Evolutionary conservation across 2,888 invertebrate species (phyloP).

Genomic region (Malachius bipustulatus): DNA sequence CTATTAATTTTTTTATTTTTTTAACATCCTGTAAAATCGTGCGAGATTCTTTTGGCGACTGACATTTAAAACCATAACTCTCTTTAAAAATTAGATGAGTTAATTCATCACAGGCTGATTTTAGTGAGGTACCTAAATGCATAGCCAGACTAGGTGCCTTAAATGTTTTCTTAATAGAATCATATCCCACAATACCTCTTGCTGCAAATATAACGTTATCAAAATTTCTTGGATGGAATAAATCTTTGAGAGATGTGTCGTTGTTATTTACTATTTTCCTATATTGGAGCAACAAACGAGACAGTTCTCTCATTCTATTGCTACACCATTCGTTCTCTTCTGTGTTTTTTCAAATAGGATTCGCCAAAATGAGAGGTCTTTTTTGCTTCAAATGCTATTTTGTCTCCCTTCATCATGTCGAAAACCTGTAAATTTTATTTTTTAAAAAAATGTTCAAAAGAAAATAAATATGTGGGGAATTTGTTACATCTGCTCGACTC

Average conservation of each 20-base stretch:
- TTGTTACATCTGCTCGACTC: too few relatives aligned
- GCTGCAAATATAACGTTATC: slow-evolving; percentile 17
- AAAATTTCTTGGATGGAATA: slow-evolving; percentile 10
- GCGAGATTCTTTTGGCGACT: neutral
- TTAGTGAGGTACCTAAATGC: slow-evolving; percentile 17
- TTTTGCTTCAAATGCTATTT: slow-evolving; percentile 15
- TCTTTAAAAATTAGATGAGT: neutral
- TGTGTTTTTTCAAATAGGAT: neutral
- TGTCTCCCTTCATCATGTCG: slow-evolving; percentile 19
- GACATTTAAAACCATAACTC: neutral
- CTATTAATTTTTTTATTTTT: neutral
- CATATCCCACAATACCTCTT: slow-evolving; percentile 16
- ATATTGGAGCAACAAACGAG: slow-evolving; percentile 16
- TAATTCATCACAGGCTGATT: slow-evolving; percentile 12
- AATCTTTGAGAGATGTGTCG: neutral
- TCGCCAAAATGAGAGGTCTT: neutral
- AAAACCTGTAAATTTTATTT: too few relatives aligned
- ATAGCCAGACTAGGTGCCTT: slow-evolving; percentile 18
- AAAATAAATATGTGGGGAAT: too few relatives aligned
- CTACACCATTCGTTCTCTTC: slow-evolving; percentile 11
- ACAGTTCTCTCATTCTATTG: slow-evolving; percentile 22
- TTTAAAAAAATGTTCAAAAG: too few relatives aligned
- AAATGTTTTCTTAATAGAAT: slow-evolving; percentile 15
- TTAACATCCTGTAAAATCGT: neutral
- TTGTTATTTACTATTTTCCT: neutral